Percentiles rank a stretch among this genome's conserved stretches.
Evolutionary conservation across 2,113 vertebrate genomes (phyloP).

Genomic region (Pelusios castaneus): DNA sequence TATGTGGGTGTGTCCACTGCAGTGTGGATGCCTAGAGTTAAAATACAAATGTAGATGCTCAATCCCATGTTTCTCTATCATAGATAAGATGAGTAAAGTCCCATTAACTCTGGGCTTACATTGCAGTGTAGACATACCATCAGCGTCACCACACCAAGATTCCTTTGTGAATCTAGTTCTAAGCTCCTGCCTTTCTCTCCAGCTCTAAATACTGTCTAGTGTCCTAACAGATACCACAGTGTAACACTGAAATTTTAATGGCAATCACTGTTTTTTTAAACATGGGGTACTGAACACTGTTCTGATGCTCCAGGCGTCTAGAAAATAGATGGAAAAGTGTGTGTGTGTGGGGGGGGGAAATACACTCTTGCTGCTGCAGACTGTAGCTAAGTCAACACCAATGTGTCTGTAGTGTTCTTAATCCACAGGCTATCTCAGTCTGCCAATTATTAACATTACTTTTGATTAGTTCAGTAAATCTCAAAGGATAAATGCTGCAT

Average conservation of each 20-base stretch:
- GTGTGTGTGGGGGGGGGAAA: background rate
- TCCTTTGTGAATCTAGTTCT: no score
- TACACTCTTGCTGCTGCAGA: rapidly evolving
- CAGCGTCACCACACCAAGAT: no score
- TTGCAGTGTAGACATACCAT: no score
- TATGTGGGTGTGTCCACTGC: no score
- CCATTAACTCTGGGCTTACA: no score
- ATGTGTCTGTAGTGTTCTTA: background rate
- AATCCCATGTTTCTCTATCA: no score
- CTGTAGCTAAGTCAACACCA: background rate
- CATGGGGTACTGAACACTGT: background rate
- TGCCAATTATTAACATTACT: conserved; percentile 26
- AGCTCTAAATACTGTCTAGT: background rate
- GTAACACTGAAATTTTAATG: background rate
- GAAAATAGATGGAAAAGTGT: background rate
- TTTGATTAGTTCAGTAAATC: conserved; percentile 39
- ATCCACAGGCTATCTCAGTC: background rate
- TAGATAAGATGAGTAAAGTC: no score
- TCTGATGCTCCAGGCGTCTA: background rate
- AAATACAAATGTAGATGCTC: no score
- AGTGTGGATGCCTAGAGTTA: no score
- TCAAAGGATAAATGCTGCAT: conserved; percentile 17
- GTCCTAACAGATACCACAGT: background rate
- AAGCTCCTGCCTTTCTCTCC: background rate
- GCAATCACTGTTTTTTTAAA: background rate